Base-by-base conservation (phyloP, 2,113 vertebrate genomes). In the Pelmatolapia mariae region DNA sequence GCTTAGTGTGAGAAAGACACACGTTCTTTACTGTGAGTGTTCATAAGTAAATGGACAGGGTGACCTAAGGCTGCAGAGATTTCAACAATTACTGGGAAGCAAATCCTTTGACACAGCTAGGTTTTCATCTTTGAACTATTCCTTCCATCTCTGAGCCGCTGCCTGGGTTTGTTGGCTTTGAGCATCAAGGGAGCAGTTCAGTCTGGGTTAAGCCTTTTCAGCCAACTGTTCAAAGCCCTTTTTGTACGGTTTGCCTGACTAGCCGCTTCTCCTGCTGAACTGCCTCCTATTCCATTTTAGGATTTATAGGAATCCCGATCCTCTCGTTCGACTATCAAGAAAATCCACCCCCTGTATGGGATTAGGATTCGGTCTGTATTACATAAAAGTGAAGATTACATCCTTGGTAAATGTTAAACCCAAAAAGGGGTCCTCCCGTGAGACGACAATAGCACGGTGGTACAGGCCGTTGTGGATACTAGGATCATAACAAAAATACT, bases 141-240 rank as follows among this genome's bases (percentile, higher is more conserved):
- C 80, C 81, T 12, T 40, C 40, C 71, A 22, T 78, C 84, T 50
- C 40, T 88, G 83, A 79, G 89, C 88, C 12, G 19, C 89, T 80
- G 63, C 79, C 87, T 79, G 9, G 29, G 50, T 82, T 26, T 53
- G 57, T 87, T 89, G 89, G 85, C 87, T 89, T 47, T 29, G 53
- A 78, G 84, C 86, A 87, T 90, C 88, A 68, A 56, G 86, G 88
- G 85, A 80, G 76, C 79, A 81, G 88, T 89, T 93, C 89, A 83
- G 53, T 91, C 86, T 79, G 68, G 89, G 89, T 93, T 89, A 93
- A 93, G 83, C 92, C 81, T 91, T 84, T 89, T 88, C 66, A 91
- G 85, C 81, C 81, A 89, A 89, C 82, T 93, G 61, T 93, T 94
- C 73, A 91, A 89, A 92, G 86, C 63, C 86, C 80, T 76, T 87